phyloP scores from a whole-genome alignment of 2,888 invertebrate genomes.

The Archaeoteleia sp. region DNA sequence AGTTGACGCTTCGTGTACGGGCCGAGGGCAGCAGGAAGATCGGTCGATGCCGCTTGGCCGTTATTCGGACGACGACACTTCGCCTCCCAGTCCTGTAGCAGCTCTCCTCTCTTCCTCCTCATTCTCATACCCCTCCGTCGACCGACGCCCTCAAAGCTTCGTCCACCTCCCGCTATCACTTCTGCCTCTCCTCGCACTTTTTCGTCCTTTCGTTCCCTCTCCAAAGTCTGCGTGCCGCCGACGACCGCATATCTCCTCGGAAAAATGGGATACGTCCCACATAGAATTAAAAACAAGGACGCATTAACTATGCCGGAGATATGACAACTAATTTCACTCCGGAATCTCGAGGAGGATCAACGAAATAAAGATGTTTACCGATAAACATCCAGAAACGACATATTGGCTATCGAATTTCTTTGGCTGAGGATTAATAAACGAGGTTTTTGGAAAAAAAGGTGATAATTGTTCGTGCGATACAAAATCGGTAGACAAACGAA shows the following conservation, averaged over 20 bases:
- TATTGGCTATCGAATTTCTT: constrained; percentile 11
- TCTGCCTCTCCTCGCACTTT: constrained; percentile 52
- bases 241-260: constrained; percentile 60
- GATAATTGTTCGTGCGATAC: constrained; percentile 30
- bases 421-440: constrained; percentile 12
- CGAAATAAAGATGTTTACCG: constrained; percentile 20
- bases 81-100: constrained; percentile 69
- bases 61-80: constrained; percentile 76
- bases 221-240: constrained; percentile 62
- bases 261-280: constrained; percentile 35
- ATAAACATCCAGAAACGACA: constrained; percentile 6
- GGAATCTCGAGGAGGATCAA: background rate
- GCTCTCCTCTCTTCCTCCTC: constrained; percentile 52
- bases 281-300: constrained; percentile 42
- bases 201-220: constrained; percentile 57
- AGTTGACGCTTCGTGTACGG: constrained; percentile 71
- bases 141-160: constrained; percentile 52
- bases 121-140: constrained; percentile 53
- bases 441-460: constrained; percentile 7
- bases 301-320: constrained; percentile 24
- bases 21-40: constrained; percentile 71
- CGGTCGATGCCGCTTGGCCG: constrained; percentile 75
- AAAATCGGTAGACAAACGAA: constrained; percentile 21
- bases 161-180: constrained; percentile 54
- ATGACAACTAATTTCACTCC: constrained; percentile 29